Evolutionary conservation across 2,113 vertebrate species (phyloP).

Genomic region (Rhinogobius similis): DNA sequence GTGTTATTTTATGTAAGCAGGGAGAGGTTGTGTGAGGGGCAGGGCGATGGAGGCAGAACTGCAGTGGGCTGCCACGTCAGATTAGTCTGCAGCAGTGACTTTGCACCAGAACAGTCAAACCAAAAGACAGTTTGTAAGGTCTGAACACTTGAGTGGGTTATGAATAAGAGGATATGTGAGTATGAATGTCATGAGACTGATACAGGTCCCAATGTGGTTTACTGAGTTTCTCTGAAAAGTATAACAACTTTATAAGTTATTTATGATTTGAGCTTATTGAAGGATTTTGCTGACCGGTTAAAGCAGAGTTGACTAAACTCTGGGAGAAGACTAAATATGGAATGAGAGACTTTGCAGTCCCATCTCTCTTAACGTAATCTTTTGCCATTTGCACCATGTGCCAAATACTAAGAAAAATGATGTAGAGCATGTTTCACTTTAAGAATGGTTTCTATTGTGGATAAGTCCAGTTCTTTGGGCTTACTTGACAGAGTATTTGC

Average conservation of each 20-base stretch:
- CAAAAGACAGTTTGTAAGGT: slow-evolving; percentile 29
- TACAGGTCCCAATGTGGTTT: slow-evolving; percentile 35
- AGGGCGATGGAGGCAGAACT: slow-evolving; percentile 30
- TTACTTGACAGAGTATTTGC: not conserved
- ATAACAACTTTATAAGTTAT: not conserved
- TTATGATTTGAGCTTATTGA: not conserved
- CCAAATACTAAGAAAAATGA: not conserved
- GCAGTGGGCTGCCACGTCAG: slow-evolving; percentile 30
- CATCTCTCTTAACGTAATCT: not conserved
- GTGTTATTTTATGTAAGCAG: slow-evolving; percentile 43
- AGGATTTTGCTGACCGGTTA: not conserved
- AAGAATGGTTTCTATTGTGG: not conserved
- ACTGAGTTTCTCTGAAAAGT: slow-evolving; percentile 1
- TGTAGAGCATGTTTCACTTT: not conserved
- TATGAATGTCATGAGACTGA: slow-evolving; percentile 27
- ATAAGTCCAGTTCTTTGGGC: not conserved
- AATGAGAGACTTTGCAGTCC: not conserved
- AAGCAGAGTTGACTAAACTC: not conserved
- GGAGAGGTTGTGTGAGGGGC: slow-evolving; percentile 29
- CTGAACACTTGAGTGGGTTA: slow-evolving; percentile 20
- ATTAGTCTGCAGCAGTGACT: slow-evolving; percentile 30
- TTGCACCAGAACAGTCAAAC: slow-evolving; percentile 41
- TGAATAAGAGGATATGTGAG: slow-evolving; percentile 19
- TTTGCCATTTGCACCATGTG: not conserved
- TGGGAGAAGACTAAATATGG: not conserved